Percentiles rank a stretch among this genome's conserved stretches.
phyloP scores from a whole-genome alignment of 2,113 vertebrate species.

The Ibidorhyncha struthersii region DNA sequence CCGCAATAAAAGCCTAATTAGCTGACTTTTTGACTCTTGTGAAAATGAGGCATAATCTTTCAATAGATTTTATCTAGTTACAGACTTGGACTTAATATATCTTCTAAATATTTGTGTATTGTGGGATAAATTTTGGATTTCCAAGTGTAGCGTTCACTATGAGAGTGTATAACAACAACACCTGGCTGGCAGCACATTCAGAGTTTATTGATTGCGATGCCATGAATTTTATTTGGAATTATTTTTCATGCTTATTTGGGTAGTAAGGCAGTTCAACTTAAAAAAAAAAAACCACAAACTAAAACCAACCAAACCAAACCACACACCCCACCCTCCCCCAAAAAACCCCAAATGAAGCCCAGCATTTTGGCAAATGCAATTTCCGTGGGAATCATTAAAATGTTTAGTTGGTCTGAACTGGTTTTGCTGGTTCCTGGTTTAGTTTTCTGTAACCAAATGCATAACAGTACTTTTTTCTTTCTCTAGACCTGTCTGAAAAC shows the following conservation, averaged over 20 bases:
- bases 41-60: neutral
- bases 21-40: neutral
- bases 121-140: neutral
- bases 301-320: neutral
- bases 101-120: neutral
- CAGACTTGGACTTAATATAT: neutral
- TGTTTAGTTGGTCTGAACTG: neutral
- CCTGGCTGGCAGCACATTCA: neutral
- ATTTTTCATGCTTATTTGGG: neutral
- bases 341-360: neutral
- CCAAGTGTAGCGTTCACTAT: neutral
- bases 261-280: neutral
- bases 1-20: neutral
- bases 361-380: neutral
- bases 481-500: conserved; percentile 82
- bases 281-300: neutral
- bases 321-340: neutral
- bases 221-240: neutral
- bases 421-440: neutral
- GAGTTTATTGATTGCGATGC: neutral
- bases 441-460: neutral
- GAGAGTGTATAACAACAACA: neutral
- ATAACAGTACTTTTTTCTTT: neutral
- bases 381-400: neutral
- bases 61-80: neutral